Conservation (phyloP, 2,113 vertebrate genomes). For the Entomyzon cyanotis region DNA sequence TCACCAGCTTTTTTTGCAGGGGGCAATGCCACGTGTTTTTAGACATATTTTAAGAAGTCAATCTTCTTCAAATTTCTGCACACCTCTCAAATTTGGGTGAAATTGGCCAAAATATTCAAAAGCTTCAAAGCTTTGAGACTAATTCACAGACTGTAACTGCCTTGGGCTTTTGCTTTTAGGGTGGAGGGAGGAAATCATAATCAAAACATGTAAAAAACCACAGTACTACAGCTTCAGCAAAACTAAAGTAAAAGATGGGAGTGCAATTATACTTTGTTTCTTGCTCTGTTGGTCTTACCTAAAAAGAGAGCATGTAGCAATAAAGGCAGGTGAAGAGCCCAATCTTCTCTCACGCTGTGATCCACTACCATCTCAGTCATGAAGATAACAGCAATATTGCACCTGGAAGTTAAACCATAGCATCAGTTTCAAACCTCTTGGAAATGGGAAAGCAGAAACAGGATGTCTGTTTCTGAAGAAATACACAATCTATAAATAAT, state of each 20-base stretch:
- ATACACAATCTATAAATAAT: neutral
- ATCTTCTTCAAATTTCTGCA: neutral
- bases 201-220: neutral
- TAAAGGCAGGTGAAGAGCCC: slow-evolving; percentile 93
- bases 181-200: neutral
- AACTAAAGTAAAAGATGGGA: neutral
- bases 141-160: neutral
- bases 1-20: neutral
- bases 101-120: neutral
- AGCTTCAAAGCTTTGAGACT: neutral
- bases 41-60: neutral
- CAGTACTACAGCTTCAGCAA: neutral
- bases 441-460: neutral
- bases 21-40: rapidly evolving
- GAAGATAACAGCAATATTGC: slow-evolving; percentile 97
- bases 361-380: slow-evolving; percentile 99
- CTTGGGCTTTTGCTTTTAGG: neutral
- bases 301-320: slow-evolving; percentile 94
- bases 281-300: slow-evolving; percentile 75
- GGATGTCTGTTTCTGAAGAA: neutral
- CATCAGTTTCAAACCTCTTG: neutral
- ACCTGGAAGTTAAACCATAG: slow-evolving; percentile 75
- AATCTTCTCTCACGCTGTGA: slow-evolving; percentile 97
- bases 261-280: neutral
- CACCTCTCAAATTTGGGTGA: neutral